Percentiles rank a stretch among this genome's conserved stretches.
Conservation (phyloP, 2,113 vertebrate genomes). For the Gadus macrocephalus region DNA sequence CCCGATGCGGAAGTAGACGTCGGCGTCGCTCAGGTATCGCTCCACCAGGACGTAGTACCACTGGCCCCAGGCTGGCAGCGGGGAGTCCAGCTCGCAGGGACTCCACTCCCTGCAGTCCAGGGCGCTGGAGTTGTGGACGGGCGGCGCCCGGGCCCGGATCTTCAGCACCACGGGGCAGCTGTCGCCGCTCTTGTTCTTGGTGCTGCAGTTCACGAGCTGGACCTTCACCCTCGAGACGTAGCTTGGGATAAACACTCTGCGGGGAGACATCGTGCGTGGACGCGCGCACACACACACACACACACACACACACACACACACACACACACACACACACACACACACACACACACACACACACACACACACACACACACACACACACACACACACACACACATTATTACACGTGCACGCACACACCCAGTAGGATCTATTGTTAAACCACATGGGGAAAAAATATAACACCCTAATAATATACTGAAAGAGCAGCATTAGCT, state of each 20-base stretch:
- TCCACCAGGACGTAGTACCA: constrained; percentile 98
- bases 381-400: neutral
- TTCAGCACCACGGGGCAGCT: constrained; percentile 86
- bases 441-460: neutral
- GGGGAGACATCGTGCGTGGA: constrained; percentile 1
- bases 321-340: neutral
- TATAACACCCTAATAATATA: too few species aligned
- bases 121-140: constrained; percentile 90
- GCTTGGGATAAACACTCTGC: constrained; percentile 93
- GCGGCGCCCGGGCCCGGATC: constrained; percentile 88
- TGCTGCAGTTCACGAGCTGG: constrained; percentile 83
- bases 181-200: constrained; percentile 64
- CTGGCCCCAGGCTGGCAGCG: constrained; percentile 88
- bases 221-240: constrained; percentile 87
- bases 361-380: neutral
- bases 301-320: neutral
- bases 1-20: constrained; percentile 84
- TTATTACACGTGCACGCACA: neutral
- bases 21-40: constrained; percentile 71
- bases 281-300: neutral
- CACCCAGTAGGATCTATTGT: neutral
- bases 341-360: neutral
- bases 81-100: constrained; percentile 80
- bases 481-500: too few species aligned
- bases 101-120: constrained; percentile 79